A percentile compares a stretch with the other conserved stretches of the same genome.
Evolutionary conservation across 2,888 invertebrate genomes (phyloP).

Genomic region (Blastobasis adustella): DNA sequence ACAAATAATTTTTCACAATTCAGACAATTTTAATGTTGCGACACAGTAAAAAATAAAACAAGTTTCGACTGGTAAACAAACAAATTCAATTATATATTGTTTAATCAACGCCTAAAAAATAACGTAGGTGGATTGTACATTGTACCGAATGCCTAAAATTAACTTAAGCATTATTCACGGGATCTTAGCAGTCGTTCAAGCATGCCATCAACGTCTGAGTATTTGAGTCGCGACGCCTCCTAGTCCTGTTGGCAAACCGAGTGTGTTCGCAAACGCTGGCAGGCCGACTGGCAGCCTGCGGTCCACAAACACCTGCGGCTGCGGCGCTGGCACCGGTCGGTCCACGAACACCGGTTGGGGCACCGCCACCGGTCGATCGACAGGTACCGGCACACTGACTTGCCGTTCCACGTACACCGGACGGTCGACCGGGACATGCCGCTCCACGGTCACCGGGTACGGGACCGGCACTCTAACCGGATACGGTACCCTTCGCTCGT

Average conservation of each 20-base stretch:
- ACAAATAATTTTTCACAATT: too few relatives aligned
- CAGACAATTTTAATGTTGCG: too few relatives aligned
- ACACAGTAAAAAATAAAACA: too few relatives aligned
- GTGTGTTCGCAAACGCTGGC: conserved; percentile 15
- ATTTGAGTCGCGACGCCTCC: background rate
- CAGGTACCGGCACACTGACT: conserved; percentile 70
- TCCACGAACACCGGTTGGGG: conserved; percentile 29
- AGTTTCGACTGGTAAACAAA: too few relatives aligned
- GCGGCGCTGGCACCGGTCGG: conserved; percentile 30
- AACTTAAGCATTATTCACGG: too few relatives aligned
- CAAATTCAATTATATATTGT: too few relatives aligned
- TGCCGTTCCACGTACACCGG: conserved; percentile 76
- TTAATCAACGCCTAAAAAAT: too few relatives aligned
- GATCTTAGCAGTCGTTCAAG: too few relatives aligned
- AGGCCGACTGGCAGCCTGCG: background rate
- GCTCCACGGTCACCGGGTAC: conserved; percentile 74
- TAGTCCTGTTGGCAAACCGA: conserved; percentile 9
- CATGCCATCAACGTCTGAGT: too few relatives aligned
- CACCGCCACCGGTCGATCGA: conserved; percentile 38
- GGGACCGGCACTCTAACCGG: conserved; percentile 74
- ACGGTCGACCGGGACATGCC: conserved; percentile 73
- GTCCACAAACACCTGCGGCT: conserved; percentile 3
- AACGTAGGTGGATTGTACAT: too few relatives aligned
- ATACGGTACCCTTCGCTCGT: conserved; percentile 64
- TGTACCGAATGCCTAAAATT: too few relatives aligned